Evolutionary conservation across 1,140 invertebrate species (phyloP).

Genomic region (Halyomorpha halys): DNA sequence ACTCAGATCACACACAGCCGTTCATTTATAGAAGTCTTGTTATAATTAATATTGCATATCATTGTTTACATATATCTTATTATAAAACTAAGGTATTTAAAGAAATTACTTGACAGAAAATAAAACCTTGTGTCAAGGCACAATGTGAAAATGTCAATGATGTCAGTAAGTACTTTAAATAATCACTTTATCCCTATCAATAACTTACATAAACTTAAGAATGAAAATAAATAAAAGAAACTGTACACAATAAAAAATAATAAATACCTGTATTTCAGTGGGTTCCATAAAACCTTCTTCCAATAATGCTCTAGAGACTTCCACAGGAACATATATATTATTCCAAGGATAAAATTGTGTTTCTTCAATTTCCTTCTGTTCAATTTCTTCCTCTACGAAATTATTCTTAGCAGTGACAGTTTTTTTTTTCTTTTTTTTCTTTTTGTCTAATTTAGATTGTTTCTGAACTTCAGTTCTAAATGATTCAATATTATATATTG

Average conservation of each 20-base stretch:
- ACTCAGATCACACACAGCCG: no score
- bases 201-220: background rate
- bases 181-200: background rate
- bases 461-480: background rate
- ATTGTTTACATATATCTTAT: no score
- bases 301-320: conserved; percentile 59
- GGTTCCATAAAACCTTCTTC: conserved; percentile 69
- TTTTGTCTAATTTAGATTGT: background rate
- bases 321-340: conserved; percentile 52
- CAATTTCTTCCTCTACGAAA: conserved; percentile 14
- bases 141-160: background rate
- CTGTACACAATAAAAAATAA: background rate
- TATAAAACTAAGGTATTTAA: no score
- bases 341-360: conserved; percentile 48
- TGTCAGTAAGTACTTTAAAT: background rate
- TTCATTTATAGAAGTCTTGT: no score
- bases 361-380: background rate
- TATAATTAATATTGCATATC: no score
- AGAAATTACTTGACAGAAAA: no score
- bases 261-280: conserved; percentile 61
- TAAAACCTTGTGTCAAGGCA: no score
- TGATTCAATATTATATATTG: conserved; percentile 17
- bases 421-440: conserved; percentile 17
- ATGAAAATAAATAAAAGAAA: conserved; percentile 1
- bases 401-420: background rate